phyloP scores from a whole-genome alignment of 2,888 invertebrate genomes.

The Cartodere bifasciata region DNA sequence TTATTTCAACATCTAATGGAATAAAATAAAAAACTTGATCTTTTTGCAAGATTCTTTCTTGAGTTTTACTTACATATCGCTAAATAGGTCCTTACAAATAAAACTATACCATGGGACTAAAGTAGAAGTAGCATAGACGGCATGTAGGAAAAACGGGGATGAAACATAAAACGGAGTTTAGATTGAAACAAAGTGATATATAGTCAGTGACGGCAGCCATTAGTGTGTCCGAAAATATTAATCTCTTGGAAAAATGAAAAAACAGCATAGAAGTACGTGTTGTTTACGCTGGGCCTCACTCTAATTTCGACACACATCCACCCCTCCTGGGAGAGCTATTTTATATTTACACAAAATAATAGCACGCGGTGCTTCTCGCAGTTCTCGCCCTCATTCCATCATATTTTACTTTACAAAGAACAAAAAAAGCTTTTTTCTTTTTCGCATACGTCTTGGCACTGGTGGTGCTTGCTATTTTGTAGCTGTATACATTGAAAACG shows the following conservation, averaged over 20 bases:
- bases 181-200: slow-evolving; percentile 41
- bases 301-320: slow-evolving; percentile 16
- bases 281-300: slow-evolving; percentile 21
- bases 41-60: too few species aligned
- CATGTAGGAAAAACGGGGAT: slow-evolving; percentile 17
- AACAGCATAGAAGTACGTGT: slow-evolving; percentile 26
- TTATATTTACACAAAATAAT: slow-evolving; percentile 18
- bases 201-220: slow-evolving; percentile 39
- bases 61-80: too few species aligned
- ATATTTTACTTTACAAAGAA: too few species aligned
- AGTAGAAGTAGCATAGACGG: too few species aligned
- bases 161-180: slow-evolving; percentile 39
- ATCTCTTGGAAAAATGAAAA: slow-evolving; percentile 37
- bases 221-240: slow-evolving; percentile 41
- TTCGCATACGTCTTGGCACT: too few species aligned
- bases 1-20: too few species aligned
- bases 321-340: slow-evolving; percentile 15
- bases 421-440: too few species aligned
- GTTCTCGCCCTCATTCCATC: slow-evolving; percentile 4
- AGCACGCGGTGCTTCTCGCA: slow-evolving; percentile 1
- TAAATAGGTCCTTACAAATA: too few species aligned
- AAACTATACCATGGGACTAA: too few species aligned
- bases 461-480: too few species aligned
- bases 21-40: too few species aligned
- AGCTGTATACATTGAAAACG: too few species aligned